Percentiles rank a stretch among this genome's conserved stretches.
Conservation (phyloP, 1,140 invertebrate genomes). For the Argopecten irradians region DNA sequence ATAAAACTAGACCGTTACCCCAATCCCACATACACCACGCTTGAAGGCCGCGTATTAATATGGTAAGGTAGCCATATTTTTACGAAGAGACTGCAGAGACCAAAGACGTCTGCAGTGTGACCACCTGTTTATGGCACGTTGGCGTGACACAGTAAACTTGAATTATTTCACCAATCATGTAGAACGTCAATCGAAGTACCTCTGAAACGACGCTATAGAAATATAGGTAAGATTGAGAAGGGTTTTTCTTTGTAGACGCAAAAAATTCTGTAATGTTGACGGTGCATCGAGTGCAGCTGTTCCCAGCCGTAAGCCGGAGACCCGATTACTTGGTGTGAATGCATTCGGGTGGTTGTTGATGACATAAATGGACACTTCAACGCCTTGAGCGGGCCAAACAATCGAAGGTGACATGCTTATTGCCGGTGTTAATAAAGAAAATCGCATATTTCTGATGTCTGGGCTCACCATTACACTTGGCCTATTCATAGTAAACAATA, state of each 20-base stretch:
- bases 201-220: slow-evolving; percentile 16
- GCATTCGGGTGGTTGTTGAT: slow-evolving; percentile 7
- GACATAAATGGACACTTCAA: neutral
- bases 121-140: slow-evolving; percentile 14
- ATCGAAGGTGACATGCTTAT: neutral
- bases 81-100: neutral
- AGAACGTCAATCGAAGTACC: neutral
- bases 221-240: slow-evolving; percentile 10
- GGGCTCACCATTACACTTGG: neutral
- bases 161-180: neutral
- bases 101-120: neutral
- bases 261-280: slow-evolving; percentile 12
- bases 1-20: neutral
- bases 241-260: neutral
- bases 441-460: neutral
- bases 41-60: neutral
- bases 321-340: neutral
- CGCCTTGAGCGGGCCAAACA: neutral
- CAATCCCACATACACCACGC: slow-evolving; percentile 20
- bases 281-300: slow-evolving; percentile 13
- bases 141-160: slow-evolving; percentile 20
- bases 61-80: slow-evolving; percentile 21
- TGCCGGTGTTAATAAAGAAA: neutral
- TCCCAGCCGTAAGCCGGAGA: neutral
- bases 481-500: neutral